These are phyloP conservation scores for Osmoderma eremita DNA, from an alignment of 2,888 invertebrate genomes.

Conservation along the genomic window DNA sequence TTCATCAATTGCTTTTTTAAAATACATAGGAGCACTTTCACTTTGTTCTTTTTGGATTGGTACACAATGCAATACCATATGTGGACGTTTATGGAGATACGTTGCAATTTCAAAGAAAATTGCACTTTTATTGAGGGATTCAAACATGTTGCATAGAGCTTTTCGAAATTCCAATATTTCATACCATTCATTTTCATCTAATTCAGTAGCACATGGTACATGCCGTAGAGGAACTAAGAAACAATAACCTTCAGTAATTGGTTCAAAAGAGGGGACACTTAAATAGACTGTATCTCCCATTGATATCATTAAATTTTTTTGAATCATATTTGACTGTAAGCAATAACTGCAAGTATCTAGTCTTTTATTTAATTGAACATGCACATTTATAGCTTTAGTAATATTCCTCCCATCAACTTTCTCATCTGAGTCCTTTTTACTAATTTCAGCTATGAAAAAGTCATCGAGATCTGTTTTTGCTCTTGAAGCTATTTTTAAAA, in stretches of 20 bases:
- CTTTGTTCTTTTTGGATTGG: slow-evolving; percentile 86
- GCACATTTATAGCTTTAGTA: slow-evolving; percentile 77
- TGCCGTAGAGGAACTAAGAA: slow-evolving; percentile 87
- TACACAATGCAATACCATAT: slow-evolving; percentile 89
- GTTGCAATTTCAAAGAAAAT: slow-evolving; percentile 92
- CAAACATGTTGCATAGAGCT: slow-evolving; percentile 80
- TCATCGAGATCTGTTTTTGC: slow-evolving; percentile 83
- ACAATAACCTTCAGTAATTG: slow-evolving; percentile 87
- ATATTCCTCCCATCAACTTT: slow-evolving; percentile 73
- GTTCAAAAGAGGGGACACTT: slow-evolving; percentile 81
- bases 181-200: slow-evolving; percentile 95
- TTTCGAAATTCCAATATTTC: slow-evolving; percentile 85
- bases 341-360: slow-evolving; percentile 87
- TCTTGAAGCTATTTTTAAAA: slow-evolving; percentile 78
- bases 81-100: slow-evolving; percentile 70
- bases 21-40: slow-evolving; percentile 93
- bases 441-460: slow-evolving; percentile 82
- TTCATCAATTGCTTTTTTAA: slow-evolving; percentile 97
- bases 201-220: slow-evolving; percentile 77
- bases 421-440: slow-evolving; percentile 70
- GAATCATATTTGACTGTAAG: slow-evolving; percentile 80
- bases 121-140: slow-evolving; percentile 77
- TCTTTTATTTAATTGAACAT: slow-evolving; percentile 73
- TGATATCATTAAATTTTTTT: slow-evolving; percentile 86
- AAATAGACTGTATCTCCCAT: slow-evolving; percentile 86